Evolutionary conservation across 2,888 invertebrate genomes (phyloP), one percentile per base, ranked within the genome.

Genomic region (Diaphora mendica): DNA sequence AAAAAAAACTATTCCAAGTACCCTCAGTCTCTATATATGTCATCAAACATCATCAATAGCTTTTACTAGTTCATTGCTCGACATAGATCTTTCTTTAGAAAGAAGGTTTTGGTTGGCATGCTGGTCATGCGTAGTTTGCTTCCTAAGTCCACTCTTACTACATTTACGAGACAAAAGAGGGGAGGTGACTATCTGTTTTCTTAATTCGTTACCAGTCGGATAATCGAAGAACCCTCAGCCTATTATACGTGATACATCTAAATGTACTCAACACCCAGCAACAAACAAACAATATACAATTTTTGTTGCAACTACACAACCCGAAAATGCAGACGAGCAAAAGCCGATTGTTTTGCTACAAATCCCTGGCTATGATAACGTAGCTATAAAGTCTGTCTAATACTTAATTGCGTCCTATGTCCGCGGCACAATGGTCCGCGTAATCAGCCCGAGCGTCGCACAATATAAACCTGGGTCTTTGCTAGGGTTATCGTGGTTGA

Each of bases 391-490:
- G 88, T 88, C 85, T 78, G 85, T 87, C 91, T 93, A 92, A 94
- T 92, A 92, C 91, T 93, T 94, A 94, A 94, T 94, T 94, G 93
- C 91, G 91, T 93, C 89, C 87, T 88, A 88, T 91, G 89, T 91
- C 90, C 90, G 83, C 80, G 77, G 78, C 90, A 94, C 93, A 94
- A 94, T 94, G 84, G 91, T 75, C 84, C 87, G 85, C 89, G 93
- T 93, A 93, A 94, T 94, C 94, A 94, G 91, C 86, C 89, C 88
- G 83, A 82, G 86, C 82, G 81, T 87, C 87, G 78, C 83, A 77
- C 78, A 80, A 84, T 84, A 84, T 82, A 86, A 87, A 88, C 82
- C 90, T 90, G 89, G 89, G 89, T 88, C 77, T 76, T 88, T 83
- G 85, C 78, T 87, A 88, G 88, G 88, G 89, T 77, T 86, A 74